Evolutionary conservation across 2,113 vertebrate species (phyloP).

Genomic region (Sceloporus undulatus): DNA sequence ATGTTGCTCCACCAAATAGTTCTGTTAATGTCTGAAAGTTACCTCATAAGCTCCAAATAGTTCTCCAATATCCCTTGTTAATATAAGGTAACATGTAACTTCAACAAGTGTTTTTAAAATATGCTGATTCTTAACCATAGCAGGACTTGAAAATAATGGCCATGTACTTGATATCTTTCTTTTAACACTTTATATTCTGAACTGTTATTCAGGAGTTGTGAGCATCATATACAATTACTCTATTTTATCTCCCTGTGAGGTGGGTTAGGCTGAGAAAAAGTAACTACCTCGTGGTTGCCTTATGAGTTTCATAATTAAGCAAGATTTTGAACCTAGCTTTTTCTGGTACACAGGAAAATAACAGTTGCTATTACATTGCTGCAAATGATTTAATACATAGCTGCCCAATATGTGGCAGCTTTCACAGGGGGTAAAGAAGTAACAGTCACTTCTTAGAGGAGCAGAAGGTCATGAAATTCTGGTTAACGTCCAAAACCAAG

Average conservation of each 20-base stretch:
- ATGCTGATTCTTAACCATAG: not conserved
- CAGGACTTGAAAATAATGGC: no score
- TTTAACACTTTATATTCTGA: not conserved
- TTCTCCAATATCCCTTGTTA: not conserved
- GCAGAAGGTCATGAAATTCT: not conserved
- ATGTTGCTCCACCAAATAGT: not conserved
- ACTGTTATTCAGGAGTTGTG: not conserved
- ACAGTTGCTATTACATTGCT: not conserved
- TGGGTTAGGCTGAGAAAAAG: not conserved
- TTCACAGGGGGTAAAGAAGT: not conserved
- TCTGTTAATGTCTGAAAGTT: not conserved
- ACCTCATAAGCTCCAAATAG: not conserved
- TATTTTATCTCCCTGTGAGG: not conserved
- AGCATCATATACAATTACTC: not conserved
- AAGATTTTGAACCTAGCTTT: not conserved
- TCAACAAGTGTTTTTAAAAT: not conserved
- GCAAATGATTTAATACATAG: not conserved
- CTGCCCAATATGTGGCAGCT: not conserved
- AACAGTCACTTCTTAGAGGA: not conserved
- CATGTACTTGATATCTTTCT: not conserved
- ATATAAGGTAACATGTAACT: not conserved
- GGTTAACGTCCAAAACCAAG: not conserved
- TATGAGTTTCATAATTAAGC: not conserved
- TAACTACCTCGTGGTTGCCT: not conserved
- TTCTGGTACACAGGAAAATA: not conserved